Evolutionary conservation across 1,140 invertebrate species (phyloP).

Genomic region (Camponotus vicinus): DNA sequence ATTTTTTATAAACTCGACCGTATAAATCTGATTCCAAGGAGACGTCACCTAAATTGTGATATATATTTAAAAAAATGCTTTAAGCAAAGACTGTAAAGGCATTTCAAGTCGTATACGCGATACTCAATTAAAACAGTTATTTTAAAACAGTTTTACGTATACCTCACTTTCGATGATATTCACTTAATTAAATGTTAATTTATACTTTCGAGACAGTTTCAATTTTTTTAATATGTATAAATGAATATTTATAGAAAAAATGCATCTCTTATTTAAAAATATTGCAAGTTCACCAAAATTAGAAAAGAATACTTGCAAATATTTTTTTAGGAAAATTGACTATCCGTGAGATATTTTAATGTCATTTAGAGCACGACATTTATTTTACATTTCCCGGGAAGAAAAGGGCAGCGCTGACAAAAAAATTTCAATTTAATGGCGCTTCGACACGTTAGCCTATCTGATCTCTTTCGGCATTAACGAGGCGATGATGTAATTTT

Average conservation of each 20-base stretch:
- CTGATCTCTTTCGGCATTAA: background rate
- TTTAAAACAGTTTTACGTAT: background rate
- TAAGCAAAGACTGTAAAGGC: background rate
- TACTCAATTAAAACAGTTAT: background rate
- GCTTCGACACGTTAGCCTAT: background rate
- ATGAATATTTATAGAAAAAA: background rate
- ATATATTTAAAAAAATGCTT: background rate
- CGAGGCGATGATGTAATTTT: background rate
- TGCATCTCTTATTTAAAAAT: background rate
- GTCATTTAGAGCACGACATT: background rate
- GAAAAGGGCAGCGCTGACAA: background rate
- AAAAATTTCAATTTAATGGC: background rate
- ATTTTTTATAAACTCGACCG: background rate
- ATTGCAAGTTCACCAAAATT: background rate
- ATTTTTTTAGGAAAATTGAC: background rate
- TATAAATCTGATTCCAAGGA: background rate
- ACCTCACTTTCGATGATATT: background rate
- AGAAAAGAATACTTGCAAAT: background rate
- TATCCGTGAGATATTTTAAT: background rate
- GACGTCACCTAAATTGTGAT: background rate
- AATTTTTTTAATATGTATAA: background rate
- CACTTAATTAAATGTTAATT: background rate
- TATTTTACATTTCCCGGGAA: background rate
- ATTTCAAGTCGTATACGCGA: background rate
- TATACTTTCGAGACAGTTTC: background rate